A percentile compares a stretch with the other conserved stretches of the same genome.
Conservation (phyloP, 2,797 vertebrate genomes). For the Numenius phaeopus region DNA sequence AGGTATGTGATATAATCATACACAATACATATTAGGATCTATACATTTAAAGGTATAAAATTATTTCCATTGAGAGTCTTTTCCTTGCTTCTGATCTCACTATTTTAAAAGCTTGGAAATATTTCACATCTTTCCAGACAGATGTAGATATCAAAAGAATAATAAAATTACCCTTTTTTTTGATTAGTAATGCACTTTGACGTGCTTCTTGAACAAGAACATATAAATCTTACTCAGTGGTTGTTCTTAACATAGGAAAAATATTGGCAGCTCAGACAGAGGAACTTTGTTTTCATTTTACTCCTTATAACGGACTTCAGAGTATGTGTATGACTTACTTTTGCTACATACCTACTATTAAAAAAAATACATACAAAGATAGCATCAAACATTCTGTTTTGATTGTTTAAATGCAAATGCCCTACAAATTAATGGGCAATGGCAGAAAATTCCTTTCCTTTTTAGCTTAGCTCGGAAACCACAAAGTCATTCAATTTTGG, state of each 20-base stretch:
- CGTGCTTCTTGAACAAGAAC: neutral
- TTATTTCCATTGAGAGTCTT: neutral
- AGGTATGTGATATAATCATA: neutral
- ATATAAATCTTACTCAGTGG: neutral
- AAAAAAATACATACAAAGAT: neutral
- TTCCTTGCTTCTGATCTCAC: neutral
- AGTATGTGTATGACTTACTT: neutral
- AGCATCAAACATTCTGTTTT: neutral
- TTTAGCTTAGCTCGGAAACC: conserved; percentile 28
- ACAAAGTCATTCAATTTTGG: conserved; percentile 15
- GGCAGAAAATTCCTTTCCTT: conserved; percentile 37
- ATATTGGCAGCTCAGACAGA: neutral
- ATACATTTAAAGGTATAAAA: neutral
- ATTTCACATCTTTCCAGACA: neutral
- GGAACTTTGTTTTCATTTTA: neutral
- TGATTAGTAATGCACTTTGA: neutral
- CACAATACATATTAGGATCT: neutral
- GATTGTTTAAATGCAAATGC: neutral
- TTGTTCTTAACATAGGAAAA: neutral
- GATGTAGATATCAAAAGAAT: neutral
- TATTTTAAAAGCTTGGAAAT: neutral
- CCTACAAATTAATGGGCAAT: neutral
- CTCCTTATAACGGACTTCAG: neutral
- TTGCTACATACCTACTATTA: neutral
- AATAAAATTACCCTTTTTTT: neutral